Percentiles rank a stretch among this genome's conserved stretches.
phyloP scores from a whole-genome alignment of 2,888 invertebrate genomes.

The Dolomedes plantarius region DNA sequence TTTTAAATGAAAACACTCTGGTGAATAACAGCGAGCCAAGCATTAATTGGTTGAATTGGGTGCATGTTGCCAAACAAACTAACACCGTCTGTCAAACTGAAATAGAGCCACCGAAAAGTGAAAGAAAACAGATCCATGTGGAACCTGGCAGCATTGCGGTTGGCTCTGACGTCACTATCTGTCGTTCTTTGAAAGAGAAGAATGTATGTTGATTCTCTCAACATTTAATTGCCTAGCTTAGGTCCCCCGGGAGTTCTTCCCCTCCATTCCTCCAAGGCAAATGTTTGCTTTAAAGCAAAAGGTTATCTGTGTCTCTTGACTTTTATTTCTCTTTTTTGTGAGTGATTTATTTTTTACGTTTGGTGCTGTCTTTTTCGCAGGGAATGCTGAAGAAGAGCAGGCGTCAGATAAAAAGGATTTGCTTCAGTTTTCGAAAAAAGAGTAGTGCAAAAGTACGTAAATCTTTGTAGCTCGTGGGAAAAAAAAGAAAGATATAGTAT shows the following conservation, averaged over 20 bases:
- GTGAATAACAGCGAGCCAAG: slow-evolving; percentile 14
- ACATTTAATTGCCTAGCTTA: slow-evolving; percentile 54
- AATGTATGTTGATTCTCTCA: slow-evolving; percentile 61
- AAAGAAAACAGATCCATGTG: slow-evolving; percentile 48
- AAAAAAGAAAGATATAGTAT: not conserved
- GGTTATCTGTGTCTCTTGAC: slow-evolving; percentile 53
- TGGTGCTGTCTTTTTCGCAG: slow-evolving; percentile 5
- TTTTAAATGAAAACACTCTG: slow-evolving; percentile 12
- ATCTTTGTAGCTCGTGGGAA: not conserved
- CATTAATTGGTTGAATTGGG: slow-evolving; percentile 42
- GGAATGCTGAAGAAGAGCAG: slow-evolving; percentile 6
- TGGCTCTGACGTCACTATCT: slow-evolving; percentile 23
- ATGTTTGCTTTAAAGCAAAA: slow-evolving; percentile 59
- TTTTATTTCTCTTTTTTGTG: slow-evolving; percentile 10
- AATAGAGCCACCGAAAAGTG: slow-evolving; percentile 30
- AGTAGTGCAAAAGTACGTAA: not conserved
- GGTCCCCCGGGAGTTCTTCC: slow-evolving; percentile 32
- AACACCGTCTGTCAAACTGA: slow-evolving; percentile 21
- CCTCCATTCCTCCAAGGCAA: slow-evolving; percentile 25
- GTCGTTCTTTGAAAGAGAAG: slow-evolving; percentile 25
- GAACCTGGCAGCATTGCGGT: slow-evolving; percentile 31
- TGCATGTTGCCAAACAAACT: slow-evolving; percentile 50
- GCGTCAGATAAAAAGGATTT: slow-evolving; percentile 11
- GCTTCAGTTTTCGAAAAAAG: not conserved
- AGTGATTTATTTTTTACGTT: slow-evolving; percentile 7